Conservation (phyloP, 2,888 invertebrate genomes). For the Athetis lepigone region DNA sequence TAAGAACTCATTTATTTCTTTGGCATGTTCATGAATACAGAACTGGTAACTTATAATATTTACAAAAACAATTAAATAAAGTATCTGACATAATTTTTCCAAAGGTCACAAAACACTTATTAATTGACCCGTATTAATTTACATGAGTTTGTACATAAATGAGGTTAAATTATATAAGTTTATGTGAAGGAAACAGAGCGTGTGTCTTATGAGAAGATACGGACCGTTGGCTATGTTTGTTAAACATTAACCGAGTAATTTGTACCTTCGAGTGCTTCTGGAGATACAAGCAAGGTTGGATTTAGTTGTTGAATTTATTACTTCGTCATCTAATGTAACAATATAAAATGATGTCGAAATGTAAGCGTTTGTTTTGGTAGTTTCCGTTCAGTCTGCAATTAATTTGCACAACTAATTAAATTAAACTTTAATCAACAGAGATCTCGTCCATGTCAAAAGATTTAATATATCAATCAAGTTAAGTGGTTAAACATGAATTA, state of each 20-base stretch:
- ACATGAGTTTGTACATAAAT: slow-evolving; percentile 49
- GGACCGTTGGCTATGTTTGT: slow-evolving; percentile 65
- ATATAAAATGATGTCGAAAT: slow-evolving; percentile 34
- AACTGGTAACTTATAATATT: too few relatives aligned
- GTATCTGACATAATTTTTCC: slow-evolving; percentile 9
- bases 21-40: too few relatives aligned
- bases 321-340: slow-evolving; percentile 6
- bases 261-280: slow-evolving; percentile 35
- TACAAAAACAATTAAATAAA: slow-evolving; percentile 16
- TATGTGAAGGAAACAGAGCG: slow-evolving; percentile 69
- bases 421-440: slow-evolving; percentile 7
- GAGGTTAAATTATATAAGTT: slow-evolving; percentile 62
- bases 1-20: too few relatives aligned
- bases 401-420: slow-evolving; percentile 21
- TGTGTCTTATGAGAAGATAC: slow-evolving; percentile 61
- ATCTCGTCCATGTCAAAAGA: background rate
- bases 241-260: slow-evolving; percentile 52
- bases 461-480: slow-evolving; percentile 31
- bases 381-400: slow-evolving; percentile 5
- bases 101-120: slow-evolving; percentile 50
- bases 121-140: slow-evolving; percentile 52
- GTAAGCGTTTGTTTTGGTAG: slow-evolving; percentile 11
- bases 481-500: slow-evolving; percentile 1
- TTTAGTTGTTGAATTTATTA: slow-evolving; percentile 32
- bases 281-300: slow-evolving; percentile 45